Evolutionary conservation across 2,888 invertebrate species (phyloP), one percentile per base, ranked within the genome.

Genomic region (Orthosia gracilis): DNA sequence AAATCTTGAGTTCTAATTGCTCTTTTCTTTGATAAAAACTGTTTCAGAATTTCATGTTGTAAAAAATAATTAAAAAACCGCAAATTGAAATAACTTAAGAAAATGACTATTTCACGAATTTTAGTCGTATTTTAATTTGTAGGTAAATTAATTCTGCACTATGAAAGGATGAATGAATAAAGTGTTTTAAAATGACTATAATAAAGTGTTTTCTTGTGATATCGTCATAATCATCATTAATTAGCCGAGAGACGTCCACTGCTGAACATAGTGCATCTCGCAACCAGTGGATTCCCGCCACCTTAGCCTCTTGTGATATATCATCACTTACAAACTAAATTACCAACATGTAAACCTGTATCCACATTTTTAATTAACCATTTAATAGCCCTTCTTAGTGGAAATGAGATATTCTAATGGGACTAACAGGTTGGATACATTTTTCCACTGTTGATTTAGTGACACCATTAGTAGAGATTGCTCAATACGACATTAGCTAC

Each of bases 51-150:
- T 59, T 13, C 13, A 23, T 73, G 76, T 71, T 31, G 23, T 64
- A 76, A 76, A 67, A 31, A 49, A 52, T 78, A 45, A 70, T 71
- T 71, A 61, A 68, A 63, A 61, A 69, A 82, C 82, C 82, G 54
- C 82, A 77, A 77, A 64, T 31, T 70, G 26, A 68, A 55, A 70
- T 61, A 77, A 82, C 77, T 76, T 59, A 61, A 21, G 76, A 71
- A 68, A 78, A 85, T 76, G 74, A 76, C 66, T 64, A 65, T 69
- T 70, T 82, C 82, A 82, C 82, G 66, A 73, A 59, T 71, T 67
- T 81, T 61, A 47, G 69, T 61, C 49, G 59, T 47, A 54, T 73
- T 66, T 57, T 55, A 69, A 67, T 72, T 76, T 80, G 49, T 74
- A 50, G 62, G 58, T 69, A 49, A 69, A 31, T 67, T 45, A 71